A percentile compares a stretch with the other conserved stretches of the same genome.
phyloP scores from a whole-genome alignment of 2,888 invertebrate genomes.

The Ichneumoninae sp. region DNA sequence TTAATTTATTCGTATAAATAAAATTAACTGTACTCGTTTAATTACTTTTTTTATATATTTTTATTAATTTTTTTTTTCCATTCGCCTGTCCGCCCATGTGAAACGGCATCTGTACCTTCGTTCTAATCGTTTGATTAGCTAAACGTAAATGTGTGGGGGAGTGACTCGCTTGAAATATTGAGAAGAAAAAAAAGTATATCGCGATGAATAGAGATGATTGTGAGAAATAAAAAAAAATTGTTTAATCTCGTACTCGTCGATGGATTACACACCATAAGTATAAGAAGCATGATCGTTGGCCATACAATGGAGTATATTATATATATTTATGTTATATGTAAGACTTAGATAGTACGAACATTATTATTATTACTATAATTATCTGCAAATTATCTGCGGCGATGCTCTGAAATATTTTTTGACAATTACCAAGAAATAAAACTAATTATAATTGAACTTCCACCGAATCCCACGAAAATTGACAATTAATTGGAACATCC shows the following conservation, averaged over 20 bases:
- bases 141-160: constrained; percentile 56
- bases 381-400: constrained; percentile 68
- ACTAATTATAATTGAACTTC: constrained; percentile 28
- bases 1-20: constrained; percentile 69
- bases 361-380: constrained; percentile 56
- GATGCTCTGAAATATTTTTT: constrained; percentile 79
- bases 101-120: constrained; percentile 29
- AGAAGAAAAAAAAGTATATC: constrained; percentile 24
- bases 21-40: constrained; percentile 70
- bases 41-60: constrained; percentile 70
- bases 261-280: constrained; percentile 73
- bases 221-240: constrained; percentile 39
- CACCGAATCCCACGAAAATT: background rate
- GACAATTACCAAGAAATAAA: constrained; percentile 45
- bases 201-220: constrained; percentile 14
- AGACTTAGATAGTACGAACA: constrained; percentile 74
- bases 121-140: constrained; percentile 37
- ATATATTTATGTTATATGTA: constrained; percentile 80
- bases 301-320: constrained; percentile 82
- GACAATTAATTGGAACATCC: background rate
- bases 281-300: constrained; percentile 83
- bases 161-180: constrained; percentile 62
- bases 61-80: constrained; percentile 2
- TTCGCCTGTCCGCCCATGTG: constrained; percentile 26
- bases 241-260: constrained; percentile 56